Evolutionary conservation across 2,888 invertebrate genomes (phyloP).

Genomic region (Lycia hirtaria): DNA sequence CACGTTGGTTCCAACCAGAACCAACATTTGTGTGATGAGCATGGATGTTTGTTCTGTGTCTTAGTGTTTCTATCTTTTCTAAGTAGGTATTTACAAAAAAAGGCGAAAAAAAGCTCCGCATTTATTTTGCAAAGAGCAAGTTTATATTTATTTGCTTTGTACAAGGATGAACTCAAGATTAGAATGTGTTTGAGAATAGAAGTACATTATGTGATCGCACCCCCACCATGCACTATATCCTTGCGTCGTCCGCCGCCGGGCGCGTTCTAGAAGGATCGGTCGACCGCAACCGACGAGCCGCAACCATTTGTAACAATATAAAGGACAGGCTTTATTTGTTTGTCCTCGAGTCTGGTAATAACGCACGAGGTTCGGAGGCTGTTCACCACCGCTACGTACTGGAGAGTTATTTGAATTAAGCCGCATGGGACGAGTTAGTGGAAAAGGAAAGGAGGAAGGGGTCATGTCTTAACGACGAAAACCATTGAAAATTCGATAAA

Average conservation of each 20-base stretch:
- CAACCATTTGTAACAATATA: slow-evolving; percentile 42
- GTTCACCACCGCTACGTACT: slow-evolving; percentile 25
- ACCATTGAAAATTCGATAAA: too few relatives aligned
- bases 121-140: too few relatives aligned
- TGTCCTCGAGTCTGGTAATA: slow-evolving; percentile 33
- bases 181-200: neutral
- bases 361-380: slow-evolving; percentile 32
- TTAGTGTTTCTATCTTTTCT: too few relatives aligned
- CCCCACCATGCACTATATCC: slow-evolving; percentile 22
- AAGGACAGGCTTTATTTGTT: slow-evolving; percentile 41
- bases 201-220: slow-evolving; percentile 7
- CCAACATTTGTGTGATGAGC: too few relatives aligned
- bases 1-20: too few relatives aligned
- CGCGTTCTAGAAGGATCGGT: slow-evolving; percentile 1
- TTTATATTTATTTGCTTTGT: too few relatives aligned
- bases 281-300: slow-evolving; percentile 33
- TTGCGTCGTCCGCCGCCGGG: too few relatives aligned
- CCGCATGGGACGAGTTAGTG: neutral
- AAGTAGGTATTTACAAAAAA: too few relatives aligned
- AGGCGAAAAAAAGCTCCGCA: too few relatives aligned
- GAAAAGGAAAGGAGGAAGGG: too few relatives aligned
- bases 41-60: too few relatives aligned
- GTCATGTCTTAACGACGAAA: too few relatives aligned
- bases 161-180: neutral
- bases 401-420: neutral